Evolutionary conservation across 1,140 invertebrate species (phyloP).

Genomic region (Ostrea denselamellosa): DNA sequence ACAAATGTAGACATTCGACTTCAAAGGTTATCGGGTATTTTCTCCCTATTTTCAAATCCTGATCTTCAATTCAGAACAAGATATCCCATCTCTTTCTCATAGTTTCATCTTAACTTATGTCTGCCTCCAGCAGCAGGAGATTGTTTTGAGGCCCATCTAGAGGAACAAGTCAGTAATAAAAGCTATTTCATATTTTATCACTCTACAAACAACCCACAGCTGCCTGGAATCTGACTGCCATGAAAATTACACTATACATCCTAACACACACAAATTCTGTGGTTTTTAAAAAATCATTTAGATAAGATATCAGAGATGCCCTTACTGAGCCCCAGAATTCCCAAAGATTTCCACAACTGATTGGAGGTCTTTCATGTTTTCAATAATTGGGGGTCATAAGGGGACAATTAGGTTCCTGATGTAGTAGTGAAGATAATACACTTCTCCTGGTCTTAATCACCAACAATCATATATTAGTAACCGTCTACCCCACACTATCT

Average conservation of each 20-base stretch:
- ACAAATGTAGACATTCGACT: background rate
- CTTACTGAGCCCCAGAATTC: background rate
- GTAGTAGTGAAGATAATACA: background rate
- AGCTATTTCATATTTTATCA: background rate
- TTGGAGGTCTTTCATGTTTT: conserved; percentile 46
- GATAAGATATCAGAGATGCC: background rate
- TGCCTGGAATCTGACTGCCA: background rate
- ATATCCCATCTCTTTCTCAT: conserved; percentile 17
- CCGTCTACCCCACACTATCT: background rate
- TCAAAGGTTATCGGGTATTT: conserved; percentile 20
- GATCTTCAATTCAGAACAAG: conserved; percentile 37
- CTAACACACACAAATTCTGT: background rate
- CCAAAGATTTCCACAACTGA: conserved; percentile 29
- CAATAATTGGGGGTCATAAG: conserved; percentile 39
- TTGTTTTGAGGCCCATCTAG: conserved; percentile 38
- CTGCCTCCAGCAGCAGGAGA: conserved; percentile 37
- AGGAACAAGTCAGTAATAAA: background rate
- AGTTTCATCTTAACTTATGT: conserved; percentile 27
- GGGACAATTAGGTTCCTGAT: conserved; percentile 18
- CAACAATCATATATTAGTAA: conserved; percentile 1
- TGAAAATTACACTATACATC: background rate
- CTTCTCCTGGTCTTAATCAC: background rate
- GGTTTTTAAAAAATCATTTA: background rate
- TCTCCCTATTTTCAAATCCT: conserved; percentile 4
- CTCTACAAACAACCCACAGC: conserved; percentile 8